phyloP scores from a whole-genome alignment of 2,113 vertebrate species.

The Rostratula benghalensis region DNA sequence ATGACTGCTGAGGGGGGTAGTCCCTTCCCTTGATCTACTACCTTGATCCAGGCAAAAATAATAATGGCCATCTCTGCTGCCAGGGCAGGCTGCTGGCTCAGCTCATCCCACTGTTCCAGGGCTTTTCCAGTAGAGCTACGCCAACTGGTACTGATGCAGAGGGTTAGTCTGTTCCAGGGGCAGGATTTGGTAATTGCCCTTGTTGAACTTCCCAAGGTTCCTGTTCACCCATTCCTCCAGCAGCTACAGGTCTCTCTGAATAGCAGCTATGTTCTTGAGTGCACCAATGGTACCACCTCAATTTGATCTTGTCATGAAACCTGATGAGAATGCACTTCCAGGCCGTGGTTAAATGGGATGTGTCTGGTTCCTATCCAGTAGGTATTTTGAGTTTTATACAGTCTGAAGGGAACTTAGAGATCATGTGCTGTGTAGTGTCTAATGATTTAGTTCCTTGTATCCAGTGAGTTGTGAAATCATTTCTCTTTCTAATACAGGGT shows the following conservation, averaged over 20 bases:
- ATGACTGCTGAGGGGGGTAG: not conserved
- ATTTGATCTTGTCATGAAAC: not conserved
- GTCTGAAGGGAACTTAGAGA: not conserved
- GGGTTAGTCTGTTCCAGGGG: not conserved
- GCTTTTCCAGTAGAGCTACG: not conserved
- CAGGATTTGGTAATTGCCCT: not conserved
- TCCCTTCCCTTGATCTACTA: not conserved
- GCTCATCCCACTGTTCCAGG: not conserved
- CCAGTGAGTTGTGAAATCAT: not conserved
- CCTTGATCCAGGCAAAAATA: not conserved
- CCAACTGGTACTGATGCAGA: not conserved
- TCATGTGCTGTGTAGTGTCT: not conserved
- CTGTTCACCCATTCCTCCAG: not conserved
- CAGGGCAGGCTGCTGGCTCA: not conserved
- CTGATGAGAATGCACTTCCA: not conserved
- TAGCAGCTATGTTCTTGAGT: not conserved
- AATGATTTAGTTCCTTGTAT: constrained; percentile 27
- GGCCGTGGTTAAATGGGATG: not conserved
- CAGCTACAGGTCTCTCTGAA: not conserved
- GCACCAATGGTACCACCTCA: too few species aligned
- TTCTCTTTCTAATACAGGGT: not conserved
- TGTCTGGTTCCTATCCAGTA: not conserved
- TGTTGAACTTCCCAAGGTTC: not conserved
- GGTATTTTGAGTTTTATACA: not conserved
- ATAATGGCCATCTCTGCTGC: not conserved